phyloP scores from a whole-genome alignment of 2,888 invertebrate species.

The Stenchaetothrips biformis region DNA sequence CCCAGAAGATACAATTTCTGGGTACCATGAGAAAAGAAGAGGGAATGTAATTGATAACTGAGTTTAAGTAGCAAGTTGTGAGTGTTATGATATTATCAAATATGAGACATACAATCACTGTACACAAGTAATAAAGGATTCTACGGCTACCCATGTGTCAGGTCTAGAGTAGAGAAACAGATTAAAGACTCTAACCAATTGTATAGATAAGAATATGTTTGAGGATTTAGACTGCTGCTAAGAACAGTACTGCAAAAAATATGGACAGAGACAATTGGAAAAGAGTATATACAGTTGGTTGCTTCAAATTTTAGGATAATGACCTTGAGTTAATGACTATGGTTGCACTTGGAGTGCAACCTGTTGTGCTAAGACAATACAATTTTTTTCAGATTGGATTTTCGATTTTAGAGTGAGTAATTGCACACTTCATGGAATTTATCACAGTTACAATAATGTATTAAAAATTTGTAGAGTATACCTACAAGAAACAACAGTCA shows the following conservation, averaged over 20 bases:
- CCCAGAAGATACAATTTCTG: neutral
- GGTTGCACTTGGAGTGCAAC: neutral
- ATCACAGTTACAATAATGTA: neutral
- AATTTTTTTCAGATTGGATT: neutral
- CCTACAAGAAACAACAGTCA: neutral
- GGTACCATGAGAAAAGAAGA: neutral
- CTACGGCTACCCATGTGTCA: no score
- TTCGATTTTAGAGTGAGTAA: neutral
- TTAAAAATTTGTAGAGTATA: neutral
- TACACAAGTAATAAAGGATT: no score
- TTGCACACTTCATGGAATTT: neutral
- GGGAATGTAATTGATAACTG: conserved; percentile 5
- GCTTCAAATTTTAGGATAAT: neutral
- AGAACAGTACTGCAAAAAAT: neutral
- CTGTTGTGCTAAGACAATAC: neutral
- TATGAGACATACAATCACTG: no score
- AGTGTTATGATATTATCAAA: neutral
- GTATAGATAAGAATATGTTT: neutral
- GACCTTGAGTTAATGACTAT: neutral
- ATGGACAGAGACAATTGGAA: neutral
- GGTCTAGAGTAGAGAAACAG: neutral
- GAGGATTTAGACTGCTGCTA: neutral
- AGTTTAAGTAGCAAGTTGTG: neutral
- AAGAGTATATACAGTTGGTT: neutral
- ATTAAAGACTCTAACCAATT: neutral